These are phyloP conservation scores for Campoplex capitator DNA, from an alignment of 2,888 invertebrate species.

Conservation along the genomic window DNA sequence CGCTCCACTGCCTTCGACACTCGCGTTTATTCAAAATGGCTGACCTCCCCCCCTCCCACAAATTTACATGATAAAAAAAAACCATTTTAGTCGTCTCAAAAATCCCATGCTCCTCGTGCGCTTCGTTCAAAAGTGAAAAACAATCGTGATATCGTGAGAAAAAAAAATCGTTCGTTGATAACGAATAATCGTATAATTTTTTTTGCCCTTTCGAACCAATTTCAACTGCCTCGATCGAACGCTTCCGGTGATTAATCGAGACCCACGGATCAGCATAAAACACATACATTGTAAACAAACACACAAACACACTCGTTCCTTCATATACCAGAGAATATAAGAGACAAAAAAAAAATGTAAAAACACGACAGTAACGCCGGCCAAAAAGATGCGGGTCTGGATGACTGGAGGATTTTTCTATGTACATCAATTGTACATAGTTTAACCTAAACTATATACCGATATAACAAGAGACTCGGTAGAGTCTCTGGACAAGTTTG, in stretches of 20 bases:
- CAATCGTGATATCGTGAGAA: neutral
- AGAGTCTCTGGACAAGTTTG: too few relatives aligned
- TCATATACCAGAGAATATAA: constrained; percentile 30
- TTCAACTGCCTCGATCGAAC: constrained; percentile 26
- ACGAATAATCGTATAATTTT: neutral
- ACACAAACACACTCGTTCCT: constrained; percentile 46
- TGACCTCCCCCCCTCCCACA: neutral
- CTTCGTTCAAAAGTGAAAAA: neutral
- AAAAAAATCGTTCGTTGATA: neutral
- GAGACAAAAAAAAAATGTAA: constrained; percentile 31
- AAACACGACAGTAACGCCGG: constrained; percentile 79
- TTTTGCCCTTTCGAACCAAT: neutral
- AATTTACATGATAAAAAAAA: neutral
- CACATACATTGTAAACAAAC: neutral
- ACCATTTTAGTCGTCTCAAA: neutral
- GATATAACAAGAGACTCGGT: constrained; percentile 11
- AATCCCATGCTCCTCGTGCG: neutral
- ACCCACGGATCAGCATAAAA: constrained; percentile 32
- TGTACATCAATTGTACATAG: constrained; percentile 45
- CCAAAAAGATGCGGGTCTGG: constrained; percentile 76
- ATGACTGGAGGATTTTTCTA: constrained; percentile 58
- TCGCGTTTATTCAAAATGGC: constrained; percentile 15
- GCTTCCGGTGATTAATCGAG: constrained; percentile 45
- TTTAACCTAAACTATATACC: constrained; percentile 23
- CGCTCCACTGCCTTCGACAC: constrained; percentile 7